Percentiles rank a stretch among this genome's conserved stretches.
phyloP scores from a whole-genome alignment of 2,797 vertebrate species.

The Coracias cyanogaster region DNA sequence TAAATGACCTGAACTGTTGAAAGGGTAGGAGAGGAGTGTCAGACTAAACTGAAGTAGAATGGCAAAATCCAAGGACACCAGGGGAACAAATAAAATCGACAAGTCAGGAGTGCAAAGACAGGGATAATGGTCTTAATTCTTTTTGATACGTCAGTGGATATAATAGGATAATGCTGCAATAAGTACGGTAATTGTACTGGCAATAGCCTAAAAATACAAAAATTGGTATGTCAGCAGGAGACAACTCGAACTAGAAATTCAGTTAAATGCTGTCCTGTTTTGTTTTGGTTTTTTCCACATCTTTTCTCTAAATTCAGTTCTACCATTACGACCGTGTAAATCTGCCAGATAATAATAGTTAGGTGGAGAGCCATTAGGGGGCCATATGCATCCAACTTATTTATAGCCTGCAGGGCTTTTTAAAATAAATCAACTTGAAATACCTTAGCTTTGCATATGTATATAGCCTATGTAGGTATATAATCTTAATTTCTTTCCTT shows the following conservation, averaged over 20 bases:
- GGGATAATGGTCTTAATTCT: not conserved
- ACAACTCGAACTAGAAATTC: not conserved
- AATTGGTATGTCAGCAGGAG: not conserved
- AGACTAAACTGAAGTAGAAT: not conserved
- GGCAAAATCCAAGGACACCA: not conserved
- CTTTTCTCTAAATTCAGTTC: not conserved
- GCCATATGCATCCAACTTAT: not conserved
- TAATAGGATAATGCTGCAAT: not conserved
- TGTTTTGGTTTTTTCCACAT: not conserved
- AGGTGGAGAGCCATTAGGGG: not conserved
- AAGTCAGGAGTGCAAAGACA: not conserved
- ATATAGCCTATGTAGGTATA: not conserved
- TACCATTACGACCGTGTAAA: not conserved
- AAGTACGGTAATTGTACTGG: not conserved
- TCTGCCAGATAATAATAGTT: constrained; percentile 22
- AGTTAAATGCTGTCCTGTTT: not conserved
- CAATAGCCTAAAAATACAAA: not conserved
- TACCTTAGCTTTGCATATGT: not conserved
- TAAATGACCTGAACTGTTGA: not conserved
- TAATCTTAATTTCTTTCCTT: not conserved
- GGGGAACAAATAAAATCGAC: not conserved
- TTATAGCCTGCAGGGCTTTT: not conserved
- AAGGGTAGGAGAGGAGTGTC: not conserved
- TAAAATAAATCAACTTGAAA: not conserved
- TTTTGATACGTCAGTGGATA: not conserved